Conservation (phyloP, 2,113 vertebrate species). For the Oriolus oriolus region DNA sequence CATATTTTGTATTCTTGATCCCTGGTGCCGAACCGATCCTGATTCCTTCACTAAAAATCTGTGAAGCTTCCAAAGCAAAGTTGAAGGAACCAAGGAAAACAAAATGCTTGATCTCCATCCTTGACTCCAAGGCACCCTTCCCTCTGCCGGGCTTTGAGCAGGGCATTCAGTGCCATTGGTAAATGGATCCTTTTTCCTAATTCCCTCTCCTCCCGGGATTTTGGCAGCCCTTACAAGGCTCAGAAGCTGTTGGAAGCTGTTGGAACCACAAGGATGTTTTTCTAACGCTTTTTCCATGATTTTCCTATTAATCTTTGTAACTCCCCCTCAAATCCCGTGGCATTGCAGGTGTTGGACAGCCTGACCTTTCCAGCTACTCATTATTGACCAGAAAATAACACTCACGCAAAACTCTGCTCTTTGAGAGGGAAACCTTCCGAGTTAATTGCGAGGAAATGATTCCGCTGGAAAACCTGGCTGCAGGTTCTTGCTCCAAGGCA, state of each 20-base stretch:
- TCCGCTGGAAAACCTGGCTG: not conserved
- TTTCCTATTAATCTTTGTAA: not conserved
- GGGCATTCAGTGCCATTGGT: not conserved
- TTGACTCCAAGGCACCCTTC: not conserved
- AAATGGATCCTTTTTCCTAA: not conserved
- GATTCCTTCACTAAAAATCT: not conserved
- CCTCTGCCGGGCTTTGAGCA: not conserved
- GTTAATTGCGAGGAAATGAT: not conserved
- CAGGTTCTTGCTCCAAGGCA: not conserved
- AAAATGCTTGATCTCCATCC: not conserved
- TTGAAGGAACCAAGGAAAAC: not conserved
- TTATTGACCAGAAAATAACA: not conserved
- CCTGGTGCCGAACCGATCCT: not conserved
- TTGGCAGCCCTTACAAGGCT: not conserved
- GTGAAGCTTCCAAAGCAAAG: not conserved
- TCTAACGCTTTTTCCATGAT: not conserved
- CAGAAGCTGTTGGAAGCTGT: not conserved
- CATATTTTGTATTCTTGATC: not conserved
- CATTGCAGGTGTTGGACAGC: not conserved
- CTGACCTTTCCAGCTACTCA: not conserved
- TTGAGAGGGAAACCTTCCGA: not conserved
- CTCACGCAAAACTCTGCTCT: not conserved
- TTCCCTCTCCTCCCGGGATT: not conserved
- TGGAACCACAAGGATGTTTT: not conserved
- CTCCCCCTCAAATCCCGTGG: fast-evolving